phyloP scores from a whole-genome alignment of 2,797 vertebrate genomes.

The Lerista edwardsae region DNA sequence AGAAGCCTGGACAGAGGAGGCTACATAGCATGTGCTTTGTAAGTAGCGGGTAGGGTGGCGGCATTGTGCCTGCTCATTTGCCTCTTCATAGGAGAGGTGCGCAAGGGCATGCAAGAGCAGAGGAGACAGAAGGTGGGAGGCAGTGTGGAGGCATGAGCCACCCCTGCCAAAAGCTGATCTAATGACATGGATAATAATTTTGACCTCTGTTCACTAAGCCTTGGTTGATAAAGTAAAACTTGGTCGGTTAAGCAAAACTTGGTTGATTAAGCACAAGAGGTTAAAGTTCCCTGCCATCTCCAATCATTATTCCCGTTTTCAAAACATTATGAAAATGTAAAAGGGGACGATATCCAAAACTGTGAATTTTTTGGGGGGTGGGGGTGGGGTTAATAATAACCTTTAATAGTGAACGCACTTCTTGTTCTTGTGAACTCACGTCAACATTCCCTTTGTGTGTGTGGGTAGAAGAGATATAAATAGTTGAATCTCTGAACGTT shows the following conservation, averaged over 20 bases:
- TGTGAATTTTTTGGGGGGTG: background rate
- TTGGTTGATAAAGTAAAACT: conserved; percentile 62
- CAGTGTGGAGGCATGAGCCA: no score
- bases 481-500: conserved; percentile 60
- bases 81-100: no score
- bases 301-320: conserved; percentile 45
- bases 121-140: no score
- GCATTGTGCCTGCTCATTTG: no score
- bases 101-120: no score
- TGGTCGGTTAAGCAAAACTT: conserved; percentile 59
- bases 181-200: background rate
- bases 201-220: background rate
- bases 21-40: no score
- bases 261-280: conserved; percentile 56
- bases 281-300: conserved; percentile 51
- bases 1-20: no score
- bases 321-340: background rate
- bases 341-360: background rate
- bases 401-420: conserved; percentile 46
- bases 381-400: background rate
- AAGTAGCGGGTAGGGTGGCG: no score
- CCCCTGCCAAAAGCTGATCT: no score
- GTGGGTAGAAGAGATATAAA: conserved; percentile 65
- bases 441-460: conserved; percentile 48
- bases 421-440: conserved; percentile 20